Conservation (phyloP, 2,888 invertebrate species). For the Megamerina dolium region DNA sequence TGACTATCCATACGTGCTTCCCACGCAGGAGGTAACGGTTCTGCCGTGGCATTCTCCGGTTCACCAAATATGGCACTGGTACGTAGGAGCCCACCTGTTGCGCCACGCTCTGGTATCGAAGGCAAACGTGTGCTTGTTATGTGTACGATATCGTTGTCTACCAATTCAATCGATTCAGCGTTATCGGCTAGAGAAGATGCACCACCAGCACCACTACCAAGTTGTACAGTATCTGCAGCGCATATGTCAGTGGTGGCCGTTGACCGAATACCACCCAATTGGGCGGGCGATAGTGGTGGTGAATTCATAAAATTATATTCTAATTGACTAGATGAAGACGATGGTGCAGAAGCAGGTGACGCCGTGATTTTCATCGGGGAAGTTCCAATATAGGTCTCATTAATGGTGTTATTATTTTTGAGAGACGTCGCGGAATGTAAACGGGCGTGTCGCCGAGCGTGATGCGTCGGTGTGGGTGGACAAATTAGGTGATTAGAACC, state of each 20-base stretch:
- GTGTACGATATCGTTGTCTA: constrained; percentile 57
- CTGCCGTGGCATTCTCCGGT: constrained; percentile 62
- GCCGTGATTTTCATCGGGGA: too few species aligned
- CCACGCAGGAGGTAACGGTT: constrained; percentile 84
- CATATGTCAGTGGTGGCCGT: constrained; percentile 35
- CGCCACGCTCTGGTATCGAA: constrained; percentile 71
- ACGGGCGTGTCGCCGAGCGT: constrained; percentile 59
- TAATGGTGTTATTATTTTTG: constrained; percentile 17
- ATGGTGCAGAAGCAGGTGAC: constrained; percentile 15
- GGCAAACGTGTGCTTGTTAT: constrained; percentile 70
- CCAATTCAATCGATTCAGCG: constrained; percentile 27
- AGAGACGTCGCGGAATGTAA: constrained; percentile 31
- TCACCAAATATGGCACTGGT: constrained; percentile 51
- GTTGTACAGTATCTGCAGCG: constrained; percentile 45
- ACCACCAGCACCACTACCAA: constrained; percentile 24
- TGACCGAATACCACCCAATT: constrained; percentile 11
- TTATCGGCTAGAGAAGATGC: too few species aligned
- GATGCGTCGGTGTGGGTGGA: constrained; percentile 84
- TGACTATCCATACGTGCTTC: constrained; percentile 96
- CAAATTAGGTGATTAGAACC: constrained; percentile 58
- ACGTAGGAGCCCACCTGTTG: constrained; percentile 32
- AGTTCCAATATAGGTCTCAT: constrained; percentile 20
- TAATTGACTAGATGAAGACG: constrained; percentile 29
- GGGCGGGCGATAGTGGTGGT: constrained; percentile 21
- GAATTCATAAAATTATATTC: constrained; percentile 29